Evolutionary conservation across 1,140 invertebrate species (phyloP).

Genomic region (Pachypsylla venusta): DNA sequence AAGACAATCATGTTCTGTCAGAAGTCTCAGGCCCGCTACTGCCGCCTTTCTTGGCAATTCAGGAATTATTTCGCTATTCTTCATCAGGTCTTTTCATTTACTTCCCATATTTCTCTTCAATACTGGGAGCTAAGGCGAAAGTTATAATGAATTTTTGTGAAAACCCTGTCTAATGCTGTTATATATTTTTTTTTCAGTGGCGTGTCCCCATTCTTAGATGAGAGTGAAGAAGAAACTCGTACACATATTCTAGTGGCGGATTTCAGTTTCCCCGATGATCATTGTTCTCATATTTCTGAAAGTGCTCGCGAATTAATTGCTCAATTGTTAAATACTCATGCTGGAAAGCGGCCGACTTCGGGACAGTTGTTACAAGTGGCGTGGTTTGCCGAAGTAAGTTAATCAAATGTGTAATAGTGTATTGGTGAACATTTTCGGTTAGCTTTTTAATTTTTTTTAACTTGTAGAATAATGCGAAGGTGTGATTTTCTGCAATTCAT

Average conservation of each 20-base stretch:
- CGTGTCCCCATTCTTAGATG: slow-evolving; percentile 64
- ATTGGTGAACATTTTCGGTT: background rate
- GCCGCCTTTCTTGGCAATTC: too few species aligned
- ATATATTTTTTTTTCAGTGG: slow-evolving; percentile 38
- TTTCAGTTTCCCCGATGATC: slow-evolving; percentile 28
- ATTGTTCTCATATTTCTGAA: background rate
- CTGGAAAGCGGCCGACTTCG: background rate
- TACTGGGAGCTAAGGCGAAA: too few species aligned
- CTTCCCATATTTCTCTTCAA: too few species aligned
- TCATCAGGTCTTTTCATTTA: too few species aligned
- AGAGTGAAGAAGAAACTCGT: slow-evolving; percentile 67
- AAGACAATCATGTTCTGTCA: too few species aligned
- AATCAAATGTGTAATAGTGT: background rate
- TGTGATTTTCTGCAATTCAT: background rate
- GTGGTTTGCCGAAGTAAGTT: slow-evolving; percentile 5
- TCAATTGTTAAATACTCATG: background rate
- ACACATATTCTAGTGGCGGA: slow-evolving; percentile 68
- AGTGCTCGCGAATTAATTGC: background rate
- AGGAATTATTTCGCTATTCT: too few species aligned
- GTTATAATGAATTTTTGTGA: slow-evolving; percentile 23
- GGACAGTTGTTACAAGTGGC: background rate
- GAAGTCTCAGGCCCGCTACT: too few species aligned
- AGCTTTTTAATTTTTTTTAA: background rate
- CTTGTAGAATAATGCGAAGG: background rate
- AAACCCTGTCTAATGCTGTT: slow-evolving; percentile 28